Evolutionary conservation across 2,113 vertebrate species (phyloP).

Genomic region (Epinephelus cyanopodus): DNA sequence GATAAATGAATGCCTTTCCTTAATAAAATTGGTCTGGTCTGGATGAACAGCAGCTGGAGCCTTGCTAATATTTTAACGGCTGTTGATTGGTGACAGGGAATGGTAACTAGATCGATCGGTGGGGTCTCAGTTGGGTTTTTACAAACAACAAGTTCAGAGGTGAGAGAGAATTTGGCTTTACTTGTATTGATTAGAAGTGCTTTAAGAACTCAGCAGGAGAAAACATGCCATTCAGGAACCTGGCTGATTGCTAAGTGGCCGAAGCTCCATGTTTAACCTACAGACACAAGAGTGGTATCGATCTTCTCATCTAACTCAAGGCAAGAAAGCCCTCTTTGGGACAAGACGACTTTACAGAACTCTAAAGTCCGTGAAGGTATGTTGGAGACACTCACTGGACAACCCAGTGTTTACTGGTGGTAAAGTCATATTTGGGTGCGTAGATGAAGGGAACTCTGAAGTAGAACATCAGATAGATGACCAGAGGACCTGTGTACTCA

Average conservation of each 20-base stretch:
- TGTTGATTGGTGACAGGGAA: not conserved
- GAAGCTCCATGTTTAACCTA: not conserved
- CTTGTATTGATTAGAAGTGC: not conserved
- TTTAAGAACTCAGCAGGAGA: not conserved
- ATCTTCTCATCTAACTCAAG: not conserved
- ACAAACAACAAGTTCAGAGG: not conserved
- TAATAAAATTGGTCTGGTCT: not conserved
- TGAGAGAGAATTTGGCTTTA: not conserved
- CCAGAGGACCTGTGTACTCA: slow-evolving; percentile 90
- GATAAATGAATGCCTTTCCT: not conserved
- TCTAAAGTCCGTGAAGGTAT: not conserved
- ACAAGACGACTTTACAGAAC: not conserved
- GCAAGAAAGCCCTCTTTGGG: not conserved
- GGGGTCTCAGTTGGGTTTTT: not conserved
- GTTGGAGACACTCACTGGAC: slow-evolving; percentile 88
- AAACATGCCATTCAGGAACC: not conserved
- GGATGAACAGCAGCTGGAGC: not conserved
- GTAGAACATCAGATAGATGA: slow-evolving; percentile 95
- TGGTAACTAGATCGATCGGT: not conserved
- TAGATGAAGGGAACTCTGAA: slow-evolving; percentile 95
- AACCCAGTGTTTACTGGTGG: slow-evolving; percentile 92
- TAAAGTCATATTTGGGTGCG: slow-evolving; percentile 90
- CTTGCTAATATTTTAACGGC: not conserved
- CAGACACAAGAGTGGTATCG: not conserved
- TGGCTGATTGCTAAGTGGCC: not conserved